Base-by-base conservation (phyloP, 2,113 vertebrate species). In the Arizona elegans region DNA sequence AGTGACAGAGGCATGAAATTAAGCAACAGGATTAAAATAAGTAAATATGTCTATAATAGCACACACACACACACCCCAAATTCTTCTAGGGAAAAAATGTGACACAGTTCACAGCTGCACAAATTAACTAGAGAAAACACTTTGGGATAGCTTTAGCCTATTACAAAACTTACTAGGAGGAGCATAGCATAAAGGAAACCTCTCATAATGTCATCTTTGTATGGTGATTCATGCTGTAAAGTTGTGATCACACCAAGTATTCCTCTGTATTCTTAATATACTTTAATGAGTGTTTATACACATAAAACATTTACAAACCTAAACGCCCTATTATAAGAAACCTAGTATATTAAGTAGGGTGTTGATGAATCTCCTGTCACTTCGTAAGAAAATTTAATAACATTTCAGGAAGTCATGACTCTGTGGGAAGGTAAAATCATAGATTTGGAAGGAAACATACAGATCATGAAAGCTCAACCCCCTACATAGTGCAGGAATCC, bases 181-280 rank as follows among this genome's bases (percentile, higher is more conserved):
- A 92, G 8, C 8, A 53, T 23, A 38, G 59, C 87, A 29, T 88
- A 7, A 11, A 86, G 53, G 52, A 23, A 10, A 47, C 0, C 0
- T 58, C 88, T 91, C 8, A 38, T 89, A 59, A 54, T 56, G 9
- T 93, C 90, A 52, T 88, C 10, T 43, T 94, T n/a, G 58, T 17
- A 24, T 0, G 65, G 59, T 0, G 0, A 0, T 0, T 24, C 59
- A n/a, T 33, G 3, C 52, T 5, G 12, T 11, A 62, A 1, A 3
- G 75, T 56, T 55, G 59, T 33, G 0, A 2, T n/a, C 81, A 0
- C 3, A 19, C 9, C 9, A 33, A 81, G 90, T 0, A 0, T 0
- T 8, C 6, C 59, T 21, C 38, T 88, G 65, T 95, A 91, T 65
- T 53, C 23, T 43, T 70, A 0, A 0, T 15, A 23, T n/a, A 53